phyloP scores from a whole-genome alignment of 2,888 invertebrate genomes.

The Oegoconia quadripuncta region DNA sequence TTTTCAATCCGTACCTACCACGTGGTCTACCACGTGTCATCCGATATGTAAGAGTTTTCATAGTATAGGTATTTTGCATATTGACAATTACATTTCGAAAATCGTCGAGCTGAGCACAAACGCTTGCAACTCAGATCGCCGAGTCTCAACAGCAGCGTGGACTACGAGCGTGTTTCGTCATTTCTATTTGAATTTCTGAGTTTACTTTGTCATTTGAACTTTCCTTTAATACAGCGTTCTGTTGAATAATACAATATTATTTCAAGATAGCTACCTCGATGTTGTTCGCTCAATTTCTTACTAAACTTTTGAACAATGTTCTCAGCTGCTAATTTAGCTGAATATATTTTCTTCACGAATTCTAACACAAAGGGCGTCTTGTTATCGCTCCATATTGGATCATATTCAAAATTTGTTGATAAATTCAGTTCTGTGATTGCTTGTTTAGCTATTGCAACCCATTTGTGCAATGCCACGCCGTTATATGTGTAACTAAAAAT shows the following conservation, averaged over 20 bases:
- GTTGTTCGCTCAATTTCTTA: conserved; percentile 37
- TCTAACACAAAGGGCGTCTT: conserved; percentile 46
- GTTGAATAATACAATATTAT: background rate
- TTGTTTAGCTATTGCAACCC: conserved; percentile 68
- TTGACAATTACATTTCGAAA: no score
- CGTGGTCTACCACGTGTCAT: no score
- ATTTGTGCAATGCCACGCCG: conserved; percentile 59
- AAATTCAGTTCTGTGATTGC: conserved; percentile 78
- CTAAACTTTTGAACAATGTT: conserved; percentile 47
- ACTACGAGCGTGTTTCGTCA: no score
- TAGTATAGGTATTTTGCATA: no score
- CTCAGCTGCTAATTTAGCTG: conserved; percentile 51
- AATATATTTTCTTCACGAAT: conserved; percentile 52
- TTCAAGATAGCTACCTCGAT: conserved; percentile 41
- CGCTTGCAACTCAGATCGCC: no score
- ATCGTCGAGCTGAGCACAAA: no score
- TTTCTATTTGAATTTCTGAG: no score
- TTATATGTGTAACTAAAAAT: conserved; percentile 56
- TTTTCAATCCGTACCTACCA: no score
- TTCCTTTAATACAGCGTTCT: no score
- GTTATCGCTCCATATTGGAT: conserved; percentile 66
- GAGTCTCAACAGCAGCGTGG: no score
- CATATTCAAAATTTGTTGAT: conserved; percentile 69
- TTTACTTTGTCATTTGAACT: no score
- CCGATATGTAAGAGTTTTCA: no score